phyloP scores from a whole-genome alignment of 2,113 vertebrate genomes.

The Bos taurus region ARS-UCD2.0 NC_037352.1:24197001-24197500 shows the following conservation, averaged over 20 bases:
- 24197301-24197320: slow-evolving; percentile 65
- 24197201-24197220: slow-evolving; percentile 33
- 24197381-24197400: slow-evolving; percentile 2
- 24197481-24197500: not conserved
- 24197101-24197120: slow-evolving; percentile 77
- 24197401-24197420: not conserved
- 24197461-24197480: not conserved
- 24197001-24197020: slow-evolving; percentile 82
- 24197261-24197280: slow-evolving; percentile 57
- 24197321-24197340: slow-evolving; percentile 59
- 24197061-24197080: slow-evolving; percentile 84
- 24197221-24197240: slow-evolving; percentile 14
- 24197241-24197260: slow-evolving; percentile 49
- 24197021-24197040: slow-evolving; percentile 85
- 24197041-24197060: slow-evolving; percentile 86
- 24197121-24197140: not conserved
- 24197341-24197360: slow-evolving; percentile 33
- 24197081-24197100: slow-evolving; percentile 79
- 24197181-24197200: slow-evolving; percentile 17
- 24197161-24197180: slow-evolving; percentile 33
- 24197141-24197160: not conserved
- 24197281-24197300: slow-evolving; percentile 52
- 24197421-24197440: not conserved
- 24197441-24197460: not conserved
- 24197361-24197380: not conserved